phyloP scores from a whole-genome alignment of 2,888 invertebrate species.

The Erebia aethiops region DNA sequence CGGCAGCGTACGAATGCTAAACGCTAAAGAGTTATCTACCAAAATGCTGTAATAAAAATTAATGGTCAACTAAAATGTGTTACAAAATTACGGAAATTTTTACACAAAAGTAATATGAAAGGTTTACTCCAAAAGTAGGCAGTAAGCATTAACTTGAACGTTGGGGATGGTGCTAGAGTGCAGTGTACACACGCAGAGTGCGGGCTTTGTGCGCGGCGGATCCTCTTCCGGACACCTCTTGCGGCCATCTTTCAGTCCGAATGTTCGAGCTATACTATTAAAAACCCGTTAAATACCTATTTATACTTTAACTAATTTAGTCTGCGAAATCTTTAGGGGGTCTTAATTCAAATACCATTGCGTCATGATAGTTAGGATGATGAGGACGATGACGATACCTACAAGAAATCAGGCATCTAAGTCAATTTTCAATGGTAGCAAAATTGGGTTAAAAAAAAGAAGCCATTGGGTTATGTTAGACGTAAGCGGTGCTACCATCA shows the following conservation, averaged over 20 bases:
- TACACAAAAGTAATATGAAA: background rate
- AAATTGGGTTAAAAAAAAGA: no score
- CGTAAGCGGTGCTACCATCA: no score
- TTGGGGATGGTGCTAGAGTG: background rate
- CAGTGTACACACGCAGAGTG: constrained; percentile 17
- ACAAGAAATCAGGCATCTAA: no score
- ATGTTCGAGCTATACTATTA: constrained; percentile 21
- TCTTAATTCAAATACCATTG: no score
- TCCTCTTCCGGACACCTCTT: constrained; percentile 12
- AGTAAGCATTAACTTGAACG: constrained; percentile 11
- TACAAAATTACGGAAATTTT: background rate
- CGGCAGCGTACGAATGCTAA: no score
- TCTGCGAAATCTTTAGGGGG: background rate
- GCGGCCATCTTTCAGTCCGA: constrained; percentile 14
- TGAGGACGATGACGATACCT: background rate
- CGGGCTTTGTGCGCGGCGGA: background rate
- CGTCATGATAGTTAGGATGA: background rate
- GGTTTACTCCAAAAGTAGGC: background rate
- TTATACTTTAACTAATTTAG: background rate
- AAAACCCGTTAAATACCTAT: background rate
- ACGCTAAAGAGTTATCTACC: no score
- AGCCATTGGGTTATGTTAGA: no score
- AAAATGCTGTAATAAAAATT: background rate
- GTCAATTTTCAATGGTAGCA: no score
- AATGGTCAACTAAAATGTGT: background rate